Percentiles rank a stretch among this genome's conserved stretches.
phyloP scores from a whole-genome alignment of 2,888 invertebrate genomes.

The Halocaridina rubra region DNA sequence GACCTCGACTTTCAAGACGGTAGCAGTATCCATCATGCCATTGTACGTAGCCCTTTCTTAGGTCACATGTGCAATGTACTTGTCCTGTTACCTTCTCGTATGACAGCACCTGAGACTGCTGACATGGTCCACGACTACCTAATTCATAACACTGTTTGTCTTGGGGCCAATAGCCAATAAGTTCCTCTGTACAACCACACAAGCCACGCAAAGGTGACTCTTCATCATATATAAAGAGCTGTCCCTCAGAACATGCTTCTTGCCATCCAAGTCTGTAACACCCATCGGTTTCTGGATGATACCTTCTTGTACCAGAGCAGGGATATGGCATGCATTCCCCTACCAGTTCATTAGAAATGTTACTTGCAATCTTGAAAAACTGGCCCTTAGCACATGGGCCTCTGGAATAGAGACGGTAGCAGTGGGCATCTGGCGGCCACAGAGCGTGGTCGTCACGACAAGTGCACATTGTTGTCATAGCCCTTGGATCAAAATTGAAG shows the following conservation, averaged over 20 bases:
- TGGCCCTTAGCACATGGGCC: constrained; percentile 76
- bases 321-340: constrained; percentile 76
- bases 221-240: constrained; percentile 85
- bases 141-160: constrained; percentile 64
- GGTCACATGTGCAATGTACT: constrained; percentile 72
- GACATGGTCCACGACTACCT: constrained; percentile 64
- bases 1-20: constrained; percentile 64
- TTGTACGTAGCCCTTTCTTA: constrained; percentile 75
- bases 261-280: constrained; percentile 83
- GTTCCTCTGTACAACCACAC: constrained; percentile 75
- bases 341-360: neutral
- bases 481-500: constrained; percentile 46
- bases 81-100: constrained; percentile 63
- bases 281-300: constrained; percentile 78
- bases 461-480: constrained; percentile 69
- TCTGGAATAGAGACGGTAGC: constrained; percentile 82
- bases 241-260: constrained; percentile 80
- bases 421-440: constrained; percentile 75
- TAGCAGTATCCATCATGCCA: constrained; percentile 70
- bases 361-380: constrained; percentile 52
- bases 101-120: constrained; percentile 55
- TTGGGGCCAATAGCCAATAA: constrained; percentile 64
- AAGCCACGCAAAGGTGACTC: constrained; percentile 84
- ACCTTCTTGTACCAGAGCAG: constrained; percentile 78
- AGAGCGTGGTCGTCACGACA: constrained; percentile 65